Conservation (phyloP, 1,140 invertebrate genomes). For the Fopius arisanus region DNA sequence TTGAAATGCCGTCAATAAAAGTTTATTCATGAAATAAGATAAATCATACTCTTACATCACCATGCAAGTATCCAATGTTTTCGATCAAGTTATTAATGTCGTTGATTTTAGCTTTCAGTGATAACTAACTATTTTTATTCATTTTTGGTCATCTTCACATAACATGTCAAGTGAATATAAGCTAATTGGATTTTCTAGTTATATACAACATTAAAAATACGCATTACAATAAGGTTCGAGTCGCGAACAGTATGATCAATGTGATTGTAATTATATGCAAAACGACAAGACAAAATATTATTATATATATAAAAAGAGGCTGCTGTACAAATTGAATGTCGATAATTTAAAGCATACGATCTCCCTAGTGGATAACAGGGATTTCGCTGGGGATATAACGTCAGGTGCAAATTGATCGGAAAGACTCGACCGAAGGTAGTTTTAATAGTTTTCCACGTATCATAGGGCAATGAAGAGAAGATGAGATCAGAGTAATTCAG, state of each 20-base stretch:
- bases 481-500: background rate
- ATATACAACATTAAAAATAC: no score
- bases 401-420: conserved; percentile 14
- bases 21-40: no score
- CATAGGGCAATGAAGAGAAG: background rate
- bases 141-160: no score
- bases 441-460: background rate
- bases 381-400: conserved; percentile 5
- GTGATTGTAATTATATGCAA: background rate
- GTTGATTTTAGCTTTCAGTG: no score
- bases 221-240: no score
- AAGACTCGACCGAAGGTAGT: background rate
- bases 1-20: no score
- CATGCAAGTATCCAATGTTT: no score
- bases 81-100: no score
- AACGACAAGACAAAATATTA: background rate
- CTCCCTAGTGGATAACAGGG: background rate
- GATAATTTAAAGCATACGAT: conserved; percentile 9
- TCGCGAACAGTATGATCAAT: background rate
- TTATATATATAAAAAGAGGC: background rate
- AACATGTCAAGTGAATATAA: no score
- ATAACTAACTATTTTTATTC: no score
- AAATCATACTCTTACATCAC: no score
- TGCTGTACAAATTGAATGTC: background rate
- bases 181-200: no score